These are phyloP conservation scores for Rhagium mordax DNA, from an alignment of 2,888 invertebrate genomes.

Conservation along the genomic window DNA sequence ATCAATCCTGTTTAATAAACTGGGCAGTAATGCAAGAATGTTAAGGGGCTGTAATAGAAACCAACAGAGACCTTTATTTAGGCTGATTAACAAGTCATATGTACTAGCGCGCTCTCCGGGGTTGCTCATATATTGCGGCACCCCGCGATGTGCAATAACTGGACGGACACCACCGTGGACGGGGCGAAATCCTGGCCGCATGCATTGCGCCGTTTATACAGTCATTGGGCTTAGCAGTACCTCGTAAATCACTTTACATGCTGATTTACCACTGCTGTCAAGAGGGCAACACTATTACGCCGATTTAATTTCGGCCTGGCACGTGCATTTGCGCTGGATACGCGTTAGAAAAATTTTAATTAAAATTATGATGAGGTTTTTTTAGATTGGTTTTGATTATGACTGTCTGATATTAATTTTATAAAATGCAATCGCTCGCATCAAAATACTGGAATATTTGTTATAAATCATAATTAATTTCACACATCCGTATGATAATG, in stretches of 20 bases:
- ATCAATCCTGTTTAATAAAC: constrained; percentile 41
- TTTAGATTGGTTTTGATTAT: background rate
- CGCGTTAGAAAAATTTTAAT: constrained; percentile 8
- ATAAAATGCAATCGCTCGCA: background rate
- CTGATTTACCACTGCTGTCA: constrained; percentile 51
- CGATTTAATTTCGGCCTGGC: constrained; percentile 31
- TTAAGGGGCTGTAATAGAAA: constrained; percentile 43
- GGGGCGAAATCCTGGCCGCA: constrained; percentile 49
- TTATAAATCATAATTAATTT: background rate
- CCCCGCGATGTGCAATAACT: constrained; percentile 58
- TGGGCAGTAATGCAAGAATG: constrained; percentile 45
- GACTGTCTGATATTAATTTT: background rate
- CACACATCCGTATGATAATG: too few species aligned
- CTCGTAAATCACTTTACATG: constrained; percentile 59
- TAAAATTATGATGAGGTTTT: background rate
- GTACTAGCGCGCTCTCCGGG: constrained; percentile 53
- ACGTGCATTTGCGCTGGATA: constrained; percentile 33
- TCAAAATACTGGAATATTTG: background rate
- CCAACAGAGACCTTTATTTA: constrained; percentile 51
- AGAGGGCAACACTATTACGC: constrained; percentile 25
- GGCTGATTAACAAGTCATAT: constrained; percentile 63
- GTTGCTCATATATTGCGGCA: constrained; percentile 59
- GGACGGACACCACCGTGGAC: constrained; percentile 46
- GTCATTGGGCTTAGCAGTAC: constrained; percentile 51
- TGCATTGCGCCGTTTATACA: constrained; percentile 55